These are phyloP conservation scores for Amphimallon solstitiale DNA, from an alignment of 2,888 invertebrate species.

Conservation along the genomic window DNA sequence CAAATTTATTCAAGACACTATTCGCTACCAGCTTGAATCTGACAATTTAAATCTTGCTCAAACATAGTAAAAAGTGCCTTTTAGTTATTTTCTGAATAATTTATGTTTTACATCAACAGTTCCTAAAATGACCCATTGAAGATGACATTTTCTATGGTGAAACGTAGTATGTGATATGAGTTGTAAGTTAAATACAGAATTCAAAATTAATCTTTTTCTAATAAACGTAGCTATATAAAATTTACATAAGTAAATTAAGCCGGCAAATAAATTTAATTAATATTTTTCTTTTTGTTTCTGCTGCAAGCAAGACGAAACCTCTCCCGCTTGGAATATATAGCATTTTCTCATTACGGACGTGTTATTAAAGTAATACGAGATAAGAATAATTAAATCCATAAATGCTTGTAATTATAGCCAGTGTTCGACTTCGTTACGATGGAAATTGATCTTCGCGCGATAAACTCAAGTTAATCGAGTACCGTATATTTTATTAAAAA, in stretches of 20 bases:
- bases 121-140: too few relatives aligned
- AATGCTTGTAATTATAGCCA: slow-evolving; percentile 60
- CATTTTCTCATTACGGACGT: slow-evolving; percentile 57
- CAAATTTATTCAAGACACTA: too few relatives aligned
- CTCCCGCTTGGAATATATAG: slow-evolving; percentile 49
- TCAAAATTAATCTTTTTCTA: background rate
- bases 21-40: too few relatives aligned
- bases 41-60: too few relatives aligned
- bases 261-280: slow-evolving; percentile 50
- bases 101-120: too few relatives aligned
- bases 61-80: too few relatives aligned
- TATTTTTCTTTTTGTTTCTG: slow-evolving; percentile 39
- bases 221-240: slow-evolving; percentile 19
- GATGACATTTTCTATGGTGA: too few relatives aligned
- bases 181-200: too few relatives aligned
- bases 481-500: slow-evolving; percentile 56
- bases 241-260: slow-evolving; percentile 39
- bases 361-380: slow-evolving; percentile 61
- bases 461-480: slow-evolving; percentile 58
- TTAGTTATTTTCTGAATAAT: too few relatives aligned
- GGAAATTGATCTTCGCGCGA: slow-evolving; percentile 58
- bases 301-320: slow-evolving; percentile 43
- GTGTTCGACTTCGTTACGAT: slow-evolving; percentile 52
- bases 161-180: too few relatives aligned
- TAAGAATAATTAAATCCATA: slow-evolving; percentile 62